phyloP scores from a whole-genome alignment of 2,888 invertebrate species.

The Dorcus hopei region DNA sequence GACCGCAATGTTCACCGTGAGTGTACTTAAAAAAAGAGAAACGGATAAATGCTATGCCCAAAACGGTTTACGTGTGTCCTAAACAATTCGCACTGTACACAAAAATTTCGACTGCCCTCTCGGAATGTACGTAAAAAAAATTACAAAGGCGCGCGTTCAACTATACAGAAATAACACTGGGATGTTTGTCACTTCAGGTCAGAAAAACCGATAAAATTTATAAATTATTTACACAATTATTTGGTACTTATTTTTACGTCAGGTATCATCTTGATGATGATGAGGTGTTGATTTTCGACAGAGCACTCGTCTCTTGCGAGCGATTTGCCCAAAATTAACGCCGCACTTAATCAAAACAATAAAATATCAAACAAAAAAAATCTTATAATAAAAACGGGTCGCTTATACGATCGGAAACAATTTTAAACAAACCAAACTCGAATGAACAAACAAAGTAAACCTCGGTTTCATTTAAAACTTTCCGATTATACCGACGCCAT shows the following conservation, averaged over 20 bases:
- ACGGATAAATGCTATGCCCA: too few species aligned
- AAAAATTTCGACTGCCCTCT: background rate
- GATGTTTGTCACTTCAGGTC: conserved; percentile 17
- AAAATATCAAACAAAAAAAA: too few species aligned
- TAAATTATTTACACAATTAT: conserved; percentile 36
- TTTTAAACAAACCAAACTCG: conserved; percentile 22
- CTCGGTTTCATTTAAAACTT: conserved; percentile 13
- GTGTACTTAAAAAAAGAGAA: too few species aligned
- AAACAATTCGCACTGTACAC: conserved; percentile 19
- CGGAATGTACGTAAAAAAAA: conserved; percentile 21
- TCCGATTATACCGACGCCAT: too few species aligned
- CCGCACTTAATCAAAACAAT: background rate
- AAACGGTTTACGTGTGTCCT: conserved; percentile 15
- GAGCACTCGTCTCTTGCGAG: background rate
- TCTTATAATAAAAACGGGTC: too few species aligned
- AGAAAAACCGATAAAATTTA: conserved; percentile 26
- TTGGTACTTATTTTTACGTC: conserved; percentile 38
- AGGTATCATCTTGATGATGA: conserved; percentile 31
- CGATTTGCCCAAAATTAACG: background rate
- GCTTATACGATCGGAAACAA: background rate
- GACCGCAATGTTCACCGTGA: conserved; percentile 31
- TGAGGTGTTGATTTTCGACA: conserved; percentile 4
- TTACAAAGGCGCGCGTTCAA: conserved; percentile 1
- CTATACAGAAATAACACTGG: conserved; percentile 18
- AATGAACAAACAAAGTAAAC: too few species aligned